Percentiles rank a stretch among this genome's conserved stretches.
Conservation (phyloP, 2,888 invertebrate species). For the Homarus gammarus region DNA sequence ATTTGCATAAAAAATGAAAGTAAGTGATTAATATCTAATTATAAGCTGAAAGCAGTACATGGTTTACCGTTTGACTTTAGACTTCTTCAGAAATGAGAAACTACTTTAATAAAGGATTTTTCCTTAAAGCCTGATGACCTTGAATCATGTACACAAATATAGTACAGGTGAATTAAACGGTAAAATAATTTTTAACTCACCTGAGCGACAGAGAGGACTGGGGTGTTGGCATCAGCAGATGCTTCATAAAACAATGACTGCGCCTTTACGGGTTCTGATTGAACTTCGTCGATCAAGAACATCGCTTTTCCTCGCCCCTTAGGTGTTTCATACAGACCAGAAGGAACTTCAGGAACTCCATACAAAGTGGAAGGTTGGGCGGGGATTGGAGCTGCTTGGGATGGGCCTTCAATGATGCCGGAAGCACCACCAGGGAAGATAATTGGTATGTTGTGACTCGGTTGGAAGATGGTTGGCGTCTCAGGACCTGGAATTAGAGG, state of each 20-base stretch:
- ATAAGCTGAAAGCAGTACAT: too few relatives aligned
- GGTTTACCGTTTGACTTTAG: too few relatives aligned
- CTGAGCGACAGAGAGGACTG: neutral
- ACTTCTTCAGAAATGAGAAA: too few relatives aligned
- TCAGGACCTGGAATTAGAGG: neutral
- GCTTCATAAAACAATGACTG: neutral
- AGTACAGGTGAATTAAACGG: neutral
- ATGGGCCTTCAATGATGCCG: neutral
- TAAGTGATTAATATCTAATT: too few relatives aligned
- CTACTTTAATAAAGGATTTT: too few relatives aligned
- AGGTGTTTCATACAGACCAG: neutral
- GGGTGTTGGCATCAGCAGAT: neutral
- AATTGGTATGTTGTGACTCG: neutral
- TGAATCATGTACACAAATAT: neutral
- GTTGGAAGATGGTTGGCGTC: neutral
- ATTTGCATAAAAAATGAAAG: too few relatives aligned
- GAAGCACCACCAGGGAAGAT: neutral
- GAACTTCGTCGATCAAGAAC: neutral
- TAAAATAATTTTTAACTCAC: neutral
- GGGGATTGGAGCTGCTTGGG: constrained; percentile 7
- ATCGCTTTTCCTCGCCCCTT: neutral
- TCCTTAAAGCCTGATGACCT: neutral
- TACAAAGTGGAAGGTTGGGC: constrained; percentile 5
- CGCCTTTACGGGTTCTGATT: neutral
- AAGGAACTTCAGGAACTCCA: neutral